Evolutionary conservation across 2,888 invertebrate species (phyloP).

Genomic region (Dolichomitus sp.): DNA sequence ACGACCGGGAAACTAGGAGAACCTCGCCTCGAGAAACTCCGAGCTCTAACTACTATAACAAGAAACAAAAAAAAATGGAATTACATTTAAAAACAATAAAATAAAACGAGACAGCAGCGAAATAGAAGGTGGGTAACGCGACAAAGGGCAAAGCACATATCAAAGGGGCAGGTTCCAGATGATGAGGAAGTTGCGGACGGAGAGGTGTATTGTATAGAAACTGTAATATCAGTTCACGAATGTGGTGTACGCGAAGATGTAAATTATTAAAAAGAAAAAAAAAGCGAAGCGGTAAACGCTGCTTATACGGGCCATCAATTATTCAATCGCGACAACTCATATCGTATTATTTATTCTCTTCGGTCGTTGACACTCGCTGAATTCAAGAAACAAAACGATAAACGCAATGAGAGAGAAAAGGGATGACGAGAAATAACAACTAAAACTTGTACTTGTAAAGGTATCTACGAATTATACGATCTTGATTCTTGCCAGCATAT

Average conservation of each 20-base stretch:
- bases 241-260: slow-evolving; percentile 32
- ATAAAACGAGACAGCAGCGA: slow-evolving; percentile 14
- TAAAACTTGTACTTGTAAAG: slow-evolving; percentile 77
- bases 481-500: slow-evolving; percentile 78
- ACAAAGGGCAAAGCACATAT: slow-evolving; percentile 64
- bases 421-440: slow-evolving; percentile 59
- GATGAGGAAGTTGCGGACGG: slow-evolving; percentile 33
- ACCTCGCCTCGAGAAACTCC: slow-evolving; percentile 37
- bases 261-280: slow-evolving; percentile 24
- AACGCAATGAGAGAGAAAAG: slow-evolving; percentile 24
- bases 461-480: slow-evolving; percentile 81
- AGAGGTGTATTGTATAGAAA: slow-evolving; percentile 43
- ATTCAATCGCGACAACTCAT: slow-evolving; percentile 43
- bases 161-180: slow-evolving; percentile 60
- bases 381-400: slow-evolving; percentile 31
- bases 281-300: slow-evolving; percentile 8
- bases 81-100: slow-evolving; percentile 3
- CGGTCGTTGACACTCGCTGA: slow-evolving; percentile 73
- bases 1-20: slow-evolving; percentile 9
- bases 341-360: slow-evolving; percentile 72
- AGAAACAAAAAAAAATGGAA: slow-evolving; percentile 12
- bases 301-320: slow-evolving; percentile 52
- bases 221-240: slow-evolving; percentile 44
- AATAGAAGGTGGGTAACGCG: background rate
- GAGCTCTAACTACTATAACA: slow-evolving; percentile 26